These are phyloP conservation scores for Phyllopteryx taeniolatus DNA, from an alignment of 2,113 vertebrate species.

Conservation along the genomic window DNA sequence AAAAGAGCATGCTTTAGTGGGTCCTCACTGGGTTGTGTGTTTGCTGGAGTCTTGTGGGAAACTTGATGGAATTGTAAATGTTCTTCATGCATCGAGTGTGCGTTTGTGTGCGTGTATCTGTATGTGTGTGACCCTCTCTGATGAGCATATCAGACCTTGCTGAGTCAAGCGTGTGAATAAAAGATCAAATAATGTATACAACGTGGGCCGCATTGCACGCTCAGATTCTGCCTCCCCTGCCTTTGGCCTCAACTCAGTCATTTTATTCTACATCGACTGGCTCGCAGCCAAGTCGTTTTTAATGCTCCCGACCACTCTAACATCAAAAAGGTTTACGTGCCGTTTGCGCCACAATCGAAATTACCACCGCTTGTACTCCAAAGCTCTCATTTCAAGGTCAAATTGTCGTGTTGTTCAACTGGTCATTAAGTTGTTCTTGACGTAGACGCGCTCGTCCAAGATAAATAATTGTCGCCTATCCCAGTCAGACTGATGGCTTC, in stretches of 20 bases:
- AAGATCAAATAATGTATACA: slow-evolving; percentile 49
- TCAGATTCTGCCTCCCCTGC: slow-evolving; percentile 30
- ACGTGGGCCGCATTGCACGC: slow-evolving; percentile 17
- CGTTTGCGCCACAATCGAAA: neutral
- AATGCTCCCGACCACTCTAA: slow-evolving; percentile 1
- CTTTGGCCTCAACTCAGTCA: slow-evolving; percentile 23
- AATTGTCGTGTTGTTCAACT: slow-evolving; percentile 51
- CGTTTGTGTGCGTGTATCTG: slow-evolving; percentile 15
- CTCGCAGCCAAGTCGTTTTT: slow-evolving; percentile 1
- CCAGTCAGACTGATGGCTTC: slow-evolving; percentile 61
- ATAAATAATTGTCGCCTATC: slow-evolving; percentile 53
- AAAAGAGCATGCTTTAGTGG: slow-evolving; percentile 46
- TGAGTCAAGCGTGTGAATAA: slow-evolving; percentile 57
- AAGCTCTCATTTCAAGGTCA: slow-evolving; percentile 37
- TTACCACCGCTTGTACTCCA: neutral
- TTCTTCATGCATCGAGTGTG: slow-evolving; percentile 14
- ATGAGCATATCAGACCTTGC: slow-evolving; percentile 34
- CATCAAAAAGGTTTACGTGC: slow-evolving; percentile 5
- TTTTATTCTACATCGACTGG: neutral
- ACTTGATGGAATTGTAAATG: slow-evolving; percentile 59
- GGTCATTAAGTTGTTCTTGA: slow-evolving; percentile 57
- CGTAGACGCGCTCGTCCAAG: slow-evolving; percentile 39
- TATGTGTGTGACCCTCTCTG: slow-evolving; percentile 32
- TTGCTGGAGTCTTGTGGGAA: slow-evolving; percentile 65
- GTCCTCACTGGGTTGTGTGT: slow-evolving; percentile 49